Evolutionary conservation across 2,113 vertebrate genomes (phyloP), one percentile per base, ranked within the genome.

Genomic region (Rhodinocichla rosea): DNA sequence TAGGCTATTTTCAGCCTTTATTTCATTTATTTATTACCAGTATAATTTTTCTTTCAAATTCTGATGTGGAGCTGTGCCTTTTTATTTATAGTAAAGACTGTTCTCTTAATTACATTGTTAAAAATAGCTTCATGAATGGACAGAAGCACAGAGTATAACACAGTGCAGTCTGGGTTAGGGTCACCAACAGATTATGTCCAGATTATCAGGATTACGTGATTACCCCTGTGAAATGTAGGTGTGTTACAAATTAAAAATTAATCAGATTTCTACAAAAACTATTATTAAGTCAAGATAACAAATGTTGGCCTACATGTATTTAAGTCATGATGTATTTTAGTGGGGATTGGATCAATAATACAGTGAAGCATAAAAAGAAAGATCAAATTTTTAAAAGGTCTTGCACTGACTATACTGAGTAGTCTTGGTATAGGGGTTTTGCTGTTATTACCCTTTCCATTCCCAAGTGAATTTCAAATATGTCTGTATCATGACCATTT

Each of bases 391-490:
- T 71, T 62, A 27, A 85, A 88, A 74, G 8, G 49, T 81, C 50
- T 77, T 78, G 3, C 3, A 42, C 7, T 44, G 65, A n/a, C 37
- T 65, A 19, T 47, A 85, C 5, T 35, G 65, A 64, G 27, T 15
- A 92, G 74, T 49, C 39, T 92, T 65, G 52, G 19, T 75, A 75
- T 32, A 60, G 21, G 12, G 60, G 42, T 88, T 95, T 80, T 91
- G 49, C 45, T 81, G 19, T 69, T 92, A 8, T 71, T 70, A 77
- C 5, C 30, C 37, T 90, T 55, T 91, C 26, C 18, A 35, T 83
- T 81, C 39, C 69, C 75, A 93, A 86, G 81, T 84, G 83, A 94
- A 97, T 97, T 94, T 96, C 91, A 97, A 96, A 70, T 91, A 89
- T 40, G n/a, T 87, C 67, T 94, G 97, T 87, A 90, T 95, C 77